phyloP scores from a whole-genome alignment of 2,888 invertebrate species.

The Cylloceria caligata region DNA sequence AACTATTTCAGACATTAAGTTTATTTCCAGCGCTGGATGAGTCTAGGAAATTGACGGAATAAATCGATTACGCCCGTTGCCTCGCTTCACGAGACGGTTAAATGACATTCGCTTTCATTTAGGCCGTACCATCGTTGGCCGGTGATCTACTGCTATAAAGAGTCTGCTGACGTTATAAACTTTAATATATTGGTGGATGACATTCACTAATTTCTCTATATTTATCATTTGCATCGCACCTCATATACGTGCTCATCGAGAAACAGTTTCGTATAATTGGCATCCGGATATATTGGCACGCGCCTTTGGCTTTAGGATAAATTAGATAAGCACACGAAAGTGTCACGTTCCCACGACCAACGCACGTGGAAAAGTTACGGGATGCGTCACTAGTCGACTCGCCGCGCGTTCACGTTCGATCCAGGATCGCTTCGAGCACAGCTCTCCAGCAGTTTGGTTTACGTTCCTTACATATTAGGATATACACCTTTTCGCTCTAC shows the following conservation, averaged over 20 bases:
- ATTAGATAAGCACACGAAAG: constrained; percentile 81
- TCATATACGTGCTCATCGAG: constrained; percentile 43
- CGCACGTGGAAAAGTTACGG: constrained; percentile 73
- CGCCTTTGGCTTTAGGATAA: constrained; percentile 78
- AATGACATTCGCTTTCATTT: background rate
- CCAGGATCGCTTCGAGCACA: constrained; percentile 68
- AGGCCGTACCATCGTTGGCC: too few species aligned
- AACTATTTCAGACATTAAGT: constrained; percentile 10
- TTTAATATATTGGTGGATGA: background rate
- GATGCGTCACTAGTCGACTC: constrained; percentile 71
- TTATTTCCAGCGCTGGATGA: constrained; percentile 46
- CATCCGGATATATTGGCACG: constrained; percentile 67
- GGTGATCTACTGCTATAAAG: too few species aligned
- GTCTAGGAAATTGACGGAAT: background rate
- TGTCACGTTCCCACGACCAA: constrained; percentile 82
- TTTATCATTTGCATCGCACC: background rate
- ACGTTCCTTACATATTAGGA: constrained; percentile 49
- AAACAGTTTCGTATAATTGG: constrained; percentile 61
- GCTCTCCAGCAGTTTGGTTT: constrained; percentile 50
- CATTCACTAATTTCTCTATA: background rate
- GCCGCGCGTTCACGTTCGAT: constrained; percentile 62
- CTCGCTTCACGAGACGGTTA: background rate
- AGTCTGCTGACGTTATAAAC: background rate
- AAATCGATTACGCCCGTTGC: constrained; percentile 47
- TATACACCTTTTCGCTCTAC: constrained; percentile 4